Evolutionary conservation across 2,888 invertebrate species (phyloP).

Genomic region (Platerodrilus igneus): DNA sequence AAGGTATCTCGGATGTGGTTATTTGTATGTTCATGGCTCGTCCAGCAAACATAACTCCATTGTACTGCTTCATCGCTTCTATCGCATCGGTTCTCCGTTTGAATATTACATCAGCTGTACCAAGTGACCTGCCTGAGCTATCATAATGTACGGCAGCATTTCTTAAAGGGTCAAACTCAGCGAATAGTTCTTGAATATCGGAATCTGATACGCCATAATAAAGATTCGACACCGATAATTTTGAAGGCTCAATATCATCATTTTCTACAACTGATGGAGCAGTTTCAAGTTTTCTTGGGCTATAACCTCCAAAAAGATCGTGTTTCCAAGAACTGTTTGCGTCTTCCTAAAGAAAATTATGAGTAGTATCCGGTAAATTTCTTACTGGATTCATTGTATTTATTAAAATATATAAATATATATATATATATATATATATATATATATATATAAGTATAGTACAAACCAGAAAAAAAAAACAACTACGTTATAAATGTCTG

Average conservation of each 20-base stretch:
- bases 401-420: constrained; percentile 32
- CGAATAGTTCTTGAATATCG: constrained; percentile 94
- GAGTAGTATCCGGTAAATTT: constrained; percentile 31
- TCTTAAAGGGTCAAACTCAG: constrained; percentile 92
- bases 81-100: constrained; percentile 90
- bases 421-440: constrained; percentile 33
- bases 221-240: constrained; percentile 91
- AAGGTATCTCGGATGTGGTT: constrained; percentile 77
- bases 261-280: constrained; percentile 45
- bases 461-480: too few species aligned
- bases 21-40: constrained; percentile 93
- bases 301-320: constrained; percentile 86
- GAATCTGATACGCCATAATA: constrained; percentile 97
- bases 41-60: constrained; percentile 95
- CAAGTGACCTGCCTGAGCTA: constrained; percentile 91
- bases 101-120: constrained; percentile 96
- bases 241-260: constrained; percentile 63
- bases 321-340: constrained; percentile 97
- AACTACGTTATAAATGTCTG: too few species aligned
- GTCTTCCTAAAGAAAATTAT: constrained; percentile 71
- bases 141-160: constrained; percentile 97
- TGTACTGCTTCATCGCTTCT: constrained; percentile 95
- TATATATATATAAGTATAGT: too few species aligned
- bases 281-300: constrained; percentile 48
- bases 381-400: constrained; percentile 32